Conservation (phyloP, 2,113 vertebrate species). For the Sisor rabdophorus region DNA sequence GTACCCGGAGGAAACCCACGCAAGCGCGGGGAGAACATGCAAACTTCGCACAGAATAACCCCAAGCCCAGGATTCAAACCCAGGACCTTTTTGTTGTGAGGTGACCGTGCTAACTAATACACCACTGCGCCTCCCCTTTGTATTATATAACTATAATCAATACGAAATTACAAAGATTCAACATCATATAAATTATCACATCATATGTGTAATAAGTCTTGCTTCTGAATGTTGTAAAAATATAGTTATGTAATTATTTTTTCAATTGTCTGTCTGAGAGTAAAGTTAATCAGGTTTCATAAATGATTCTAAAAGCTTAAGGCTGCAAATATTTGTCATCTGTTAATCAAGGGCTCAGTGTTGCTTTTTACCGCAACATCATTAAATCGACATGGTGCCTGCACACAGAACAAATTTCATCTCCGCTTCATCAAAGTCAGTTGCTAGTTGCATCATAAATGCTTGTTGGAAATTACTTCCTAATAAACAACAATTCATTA, state of each 20-base stretch:
- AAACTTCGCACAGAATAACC: no score
- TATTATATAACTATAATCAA: no score
- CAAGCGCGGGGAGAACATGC: no score
- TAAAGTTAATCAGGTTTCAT: constrained; percentile 27
- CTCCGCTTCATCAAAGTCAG: constrained; percentile 36
- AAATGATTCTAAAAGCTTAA: constrained; percentile 33
- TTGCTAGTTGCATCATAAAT: constrained; percentile 44
- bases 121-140: no score
- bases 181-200: no score
- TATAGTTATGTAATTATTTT: background rate
- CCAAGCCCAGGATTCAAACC: no score
- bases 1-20: no score
- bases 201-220: no score
- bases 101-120: no score
- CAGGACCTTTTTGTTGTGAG: no score
- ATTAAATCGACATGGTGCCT: constrained; percentile 37
- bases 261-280: background rate
- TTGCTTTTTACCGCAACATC: constrained; percentile 28
- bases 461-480: constrained; percentile 39
- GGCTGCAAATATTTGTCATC: constrained; percentile 33
- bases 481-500: constrained; percentile 47
- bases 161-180: no score
- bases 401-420: constrained; percentile 36
- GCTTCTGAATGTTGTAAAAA: no score
- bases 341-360: constrained; percentile 29